Percentiles rank a stretch among this genome's conserved stretches.
These are phyloP conservation scores for Uria aalge DNA, from an alignment of 2,113 vertebrate species.

Conservation along the genomic window DNA sequence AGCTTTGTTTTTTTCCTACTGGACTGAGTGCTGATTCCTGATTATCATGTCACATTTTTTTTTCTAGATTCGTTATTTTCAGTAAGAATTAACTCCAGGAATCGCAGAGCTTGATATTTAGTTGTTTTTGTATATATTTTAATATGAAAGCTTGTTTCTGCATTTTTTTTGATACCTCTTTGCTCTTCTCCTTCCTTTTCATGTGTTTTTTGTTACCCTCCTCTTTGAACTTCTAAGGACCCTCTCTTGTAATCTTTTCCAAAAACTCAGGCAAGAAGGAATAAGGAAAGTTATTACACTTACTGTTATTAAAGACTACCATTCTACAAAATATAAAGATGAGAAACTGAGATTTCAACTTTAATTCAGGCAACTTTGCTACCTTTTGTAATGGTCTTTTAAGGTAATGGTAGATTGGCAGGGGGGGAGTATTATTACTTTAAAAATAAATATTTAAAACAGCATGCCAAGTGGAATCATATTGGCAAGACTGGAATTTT, in stretches of 20 bases:
- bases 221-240: background rate
- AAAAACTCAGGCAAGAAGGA: background rate
- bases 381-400: background rate
- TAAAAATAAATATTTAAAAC: background rate
- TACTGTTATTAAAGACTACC: background rate
- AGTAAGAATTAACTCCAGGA: background rate
- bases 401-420: background rate
- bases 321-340: background rate
- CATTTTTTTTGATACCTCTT: rapidly evolving
- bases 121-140: background rate
- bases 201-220: background rate
- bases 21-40: background rate
- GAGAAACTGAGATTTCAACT: background rate
- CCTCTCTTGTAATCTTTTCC: background rate
- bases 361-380: background rate
- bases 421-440: background rate
- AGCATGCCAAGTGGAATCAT: background rate
- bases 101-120: background rate
- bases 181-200: background rate
- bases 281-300: background rate
- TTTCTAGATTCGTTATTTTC: background rate
- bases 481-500: background rate
- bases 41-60: background rate
- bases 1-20: background rate
- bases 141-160: background rate